phyloP scores from a whole-genome alignment of 2,888 invertebrate genomes.

The Cantharis nigra region DNA sequence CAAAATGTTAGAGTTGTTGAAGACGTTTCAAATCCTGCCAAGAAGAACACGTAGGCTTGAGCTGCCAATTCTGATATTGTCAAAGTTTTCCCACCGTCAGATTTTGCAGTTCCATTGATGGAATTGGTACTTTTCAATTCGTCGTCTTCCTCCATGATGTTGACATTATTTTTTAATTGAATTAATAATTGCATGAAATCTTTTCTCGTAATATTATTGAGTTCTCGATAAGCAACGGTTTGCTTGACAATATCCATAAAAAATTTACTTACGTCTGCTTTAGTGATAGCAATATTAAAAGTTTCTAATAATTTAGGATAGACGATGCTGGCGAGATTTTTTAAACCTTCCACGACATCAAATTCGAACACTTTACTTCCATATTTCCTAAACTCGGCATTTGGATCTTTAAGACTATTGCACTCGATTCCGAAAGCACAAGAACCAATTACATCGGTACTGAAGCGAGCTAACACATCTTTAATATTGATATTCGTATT shows the following conservation, averaged over 20 bases:
- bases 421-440: conserved; percentile 64
- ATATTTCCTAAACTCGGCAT: conserved; percentile 55
- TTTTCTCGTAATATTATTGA: conserved; percentile 53
- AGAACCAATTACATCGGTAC: conserved; percentile 63
- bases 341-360: conserved; percentile 29
- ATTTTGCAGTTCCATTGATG: background rate
- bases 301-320: conserved; percentile 38
- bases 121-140: background rate
- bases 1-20: conserved; percentile 38
- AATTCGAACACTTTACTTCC: conserved; percentile 36
- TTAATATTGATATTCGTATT: conserved; percentile 40
- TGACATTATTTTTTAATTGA: conserved; percentile 54
- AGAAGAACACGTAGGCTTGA: conserved; percentile 40
- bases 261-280: conserved; percentile 33
- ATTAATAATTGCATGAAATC: conserved; percentile 61
- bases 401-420: conserved; percentile 58
- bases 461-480: conserved; percentile 60
- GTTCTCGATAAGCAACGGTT: conserved; percentile 54
- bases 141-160: conserved; percentile 26
- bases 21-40: conserved; percentile 41
- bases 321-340: conserved; percentile 34
- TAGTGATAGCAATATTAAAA: conserved; percentile 32
- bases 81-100: conserved; percentile 5
- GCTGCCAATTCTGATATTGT: conserved; percentile 36
- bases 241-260: conserved; percentile 51